Percentiles rank a stretch among this genome's conserved stretches.
phyloP scores from a whole-genome alignment of 1,140 invertebrate genomes.

The Tetramorium parvispinum region DNA sequence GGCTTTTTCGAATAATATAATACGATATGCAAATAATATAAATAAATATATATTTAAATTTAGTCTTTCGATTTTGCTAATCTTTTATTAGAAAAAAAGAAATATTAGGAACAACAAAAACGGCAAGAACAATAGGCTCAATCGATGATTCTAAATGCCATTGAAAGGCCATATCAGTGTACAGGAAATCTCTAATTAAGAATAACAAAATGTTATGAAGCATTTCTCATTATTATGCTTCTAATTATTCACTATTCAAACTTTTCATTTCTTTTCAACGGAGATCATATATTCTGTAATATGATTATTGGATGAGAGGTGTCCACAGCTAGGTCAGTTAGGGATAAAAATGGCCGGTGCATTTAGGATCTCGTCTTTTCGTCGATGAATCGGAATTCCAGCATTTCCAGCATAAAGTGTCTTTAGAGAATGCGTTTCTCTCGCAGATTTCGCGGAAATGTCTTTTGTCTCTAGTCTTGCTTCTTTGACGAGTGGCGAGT shows the following conservation, averaged over 20 bases:
- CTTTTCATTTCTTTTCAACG: not conserved
- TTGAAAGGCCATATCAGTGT: not conserved
- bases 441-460: not conserved
- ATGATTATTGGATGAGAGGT: not conserved
- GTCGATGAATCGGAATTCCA: constrained; percentile 6
- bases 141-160: not conserved
- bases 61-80: not conserved
- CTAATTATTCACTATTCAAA: not conserved
- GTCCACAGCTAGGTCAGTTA: not conserved
- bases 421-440: constrained; percentile 22
- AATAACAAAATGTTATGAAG: not conserved
- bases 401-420: not conserved
- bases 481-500: not conserved
- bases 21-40: not conserved
- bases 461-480: not conserved
- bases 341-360: constrained; percentile 19
- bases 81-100: not conserved
- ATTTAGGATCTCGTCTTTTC: constrained; percentile 22
- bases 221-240: not conserved
- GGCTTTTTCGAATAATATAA: not conserved
- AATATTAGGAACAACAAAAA: constrained; percentile 1
- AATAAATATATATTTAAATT: constrained; percentile 13
- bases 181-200: not conserved
- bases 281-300: not conserved
- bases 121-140: not conserved